Percentiles rank a stretch among this genome's conserved stretches.
Evolutionary conservation across 2,888 invertebrate species (phyloP).

Genomic region (Abrostola tripartita): DNA sequence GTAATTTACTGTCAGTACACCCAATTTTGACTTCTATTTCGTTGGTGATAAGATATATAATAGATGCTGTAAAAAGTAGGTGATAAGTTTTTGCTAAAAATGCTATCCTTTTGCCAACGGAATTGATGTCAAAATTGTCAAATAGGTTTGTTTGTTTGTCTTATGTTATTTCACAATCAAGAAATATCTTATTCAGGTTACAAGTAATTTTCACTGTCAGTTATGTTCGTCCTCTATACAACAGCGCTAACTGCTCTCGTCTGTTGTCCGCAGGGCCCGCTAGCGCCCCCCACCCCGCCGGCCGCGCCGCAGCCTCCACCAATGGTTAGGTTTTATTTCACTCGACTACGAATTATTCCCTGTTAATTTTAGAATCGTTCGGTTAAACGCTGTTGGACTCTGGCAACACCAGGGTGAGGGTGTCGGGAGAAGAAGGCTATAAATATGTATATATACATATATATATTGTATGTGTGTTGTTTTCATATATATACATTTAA

Average conservation of each 20-base stretch:
- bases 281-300: conserved; percentile 86
- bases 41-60: too few relatives aligned
- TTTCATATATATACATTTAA: not conserved
- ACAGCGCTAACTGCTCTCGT: not conserved
- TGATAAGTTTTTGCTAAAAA: too few relatives aligned
- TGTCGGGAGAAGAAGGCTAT: conserved; percentile 25
- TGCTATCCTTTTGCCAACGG: too few relatives aligned
- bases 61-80: too few relatives aligned
- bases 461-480: not conserved
- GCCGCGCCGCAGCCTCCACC: conserved; percentile 86
- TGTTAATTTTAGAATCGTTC: conserved; percentile 14
- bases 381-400: not conserved
- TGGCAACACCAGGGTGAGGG: not conserved
- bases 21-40: not conserved
- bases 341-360: conserved; percentile 21
- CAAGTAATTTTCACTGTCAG: too few relatives aligned
- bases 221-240: not conserved
- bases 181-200: too few relatives aligned
- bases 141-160: too few relatives aligned
- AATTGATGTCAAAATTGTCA: too few relatives aligned
- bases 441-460: conserved; percentile 11
- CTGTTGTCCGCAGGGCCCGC: conserved; percentile 71
- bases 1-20: not conserved
- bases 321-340: conserved; percentile 69
- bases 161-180: too few relatives aligned